Evolutionary conservation across 2,888 invertebrate species (phyloP).

Genomic region (Callyntrura guangdongensis): DNA sequence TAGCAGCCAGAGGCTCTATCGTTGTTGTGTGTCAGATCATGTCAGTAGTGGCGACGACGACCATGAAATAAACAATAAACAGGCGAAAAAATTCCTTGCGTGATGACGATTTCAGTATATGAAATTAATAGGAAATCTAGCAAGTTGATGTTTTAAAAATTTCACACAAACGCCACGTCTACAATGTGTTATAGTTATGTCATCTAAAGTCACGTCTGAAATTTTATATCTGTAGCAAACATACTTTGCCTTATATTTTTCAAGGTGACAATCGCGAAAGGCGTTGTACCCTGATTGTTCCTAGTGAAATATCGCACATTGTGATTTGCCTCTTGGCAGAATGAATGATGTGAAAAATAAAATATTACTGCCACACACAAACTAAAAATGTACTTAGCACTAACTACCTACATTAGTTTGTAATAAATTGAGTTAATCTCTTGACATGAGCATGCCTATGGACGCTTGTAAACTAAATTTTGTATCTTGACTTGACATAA

Average conservation of each 20-base stretch:
- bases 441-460: conserved; percentile 56
- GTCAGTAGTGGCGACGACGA: not conserved
- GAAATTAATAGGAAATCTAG: conserved; percentile 6
- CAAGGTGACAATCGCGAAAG: conserved; percentile 65
- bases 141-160: conserved; percentile 25
- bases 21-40: not conserved
- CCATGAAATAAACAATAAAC: conserved; percentile 6
- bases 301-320: conserved; percentile 58
- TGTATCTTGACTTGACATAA: conserved; percentile 31
- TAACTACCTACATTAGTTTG: conserved; percentile 17
- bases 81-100: not conserved
- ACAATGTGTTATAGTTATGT: conserved; percentile 37
- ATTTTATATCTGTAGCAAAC: conserved; percentile 8
- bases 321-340: conserved; percentile 4
- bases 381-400: not conserved
- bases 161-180: no score
- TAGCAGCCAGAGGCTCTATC: no score
- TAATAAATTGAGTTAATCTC: conserved; percentile 65
- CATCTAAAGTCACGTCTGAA: not conserved
- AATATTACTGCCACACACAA: not conserved
- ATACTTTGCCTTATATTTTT: conserved; percentile 39
- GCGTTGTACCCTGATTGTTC: conserved; percentile 25
- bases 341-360: conserved; percentile 16
- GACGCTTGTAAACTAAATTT: conserved; percentile 17
- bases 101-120: not conserved